Evolutionary conservation across 2,113 vertebrate genomes (phyloP).

Genomic region (Phrynosoma blainvillii): DNA sequence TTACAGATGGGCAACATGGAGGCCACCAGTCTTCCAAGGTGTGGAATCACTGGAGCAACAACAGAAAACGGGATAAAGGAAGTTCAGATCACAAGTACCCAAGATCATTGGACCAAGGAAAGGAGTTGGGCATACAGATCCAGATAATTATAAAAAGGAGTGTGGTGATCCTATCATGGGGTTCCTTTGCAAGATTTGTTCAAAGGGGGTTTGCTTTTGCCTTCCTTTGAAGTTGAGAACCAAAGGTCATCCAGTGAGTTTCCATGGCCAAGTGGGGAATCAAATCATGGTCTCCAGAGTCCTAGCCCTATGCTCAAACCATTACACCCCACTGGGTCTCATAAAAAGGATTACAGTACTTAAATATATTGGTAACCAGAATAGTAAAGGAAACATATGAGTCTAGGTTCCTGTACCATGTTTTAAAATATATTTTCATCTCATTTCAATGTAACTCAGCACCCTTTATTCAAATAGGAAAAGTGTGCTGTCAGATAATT

Average conservation of each 20-base stretch:
- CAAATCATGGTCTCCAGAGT: too few relatives aligned
- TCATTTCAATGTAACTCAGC: slow-evolving; percentile 30
- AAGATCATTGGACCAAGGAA: neutral
- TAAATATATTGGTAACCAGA: slow-evolving; percentile 1
- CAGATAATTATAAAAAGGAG: neutral
- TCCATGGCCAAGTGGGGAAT: too few relatives aligned
- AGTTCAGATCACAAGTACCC: neutral
- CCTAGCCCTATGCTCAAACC: too few relatives aligned
- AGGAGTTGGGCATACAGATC: neutral
- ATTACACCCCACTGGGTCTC: neutral
- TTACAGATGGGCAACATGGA: neutral
- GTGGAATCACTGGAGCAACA: neutral
- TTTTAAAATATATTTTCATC: neutral
- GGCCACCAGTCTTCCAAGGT: neutral
- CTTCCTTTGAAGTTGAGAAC: too few relatives aligned
- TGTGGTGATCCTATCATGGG: too few relatives aligned
- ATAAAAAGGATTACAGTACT: neutral
- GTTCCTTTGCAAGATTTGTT: too few relatives aligned
- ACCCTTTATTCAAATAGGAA: slow-evolving; percentile 21
- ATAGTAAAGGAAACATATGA: neutral
- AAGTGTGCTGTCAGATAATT: neutral
- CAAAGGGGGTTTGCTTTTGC: too few relatives aligned
- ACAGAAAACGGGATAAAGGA: neutral
- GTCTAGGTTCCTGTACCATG: neutral
- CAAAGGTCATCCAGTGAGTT: too few relatives aligned